A percentile compares a stretch with the other conserved stretches of the same genome.
These are phyloP conservation scores for Desmodus rotundus DNA, from an alignment of 2,113 vertebrate genomes.

Conservation along the genomic window DNA sequence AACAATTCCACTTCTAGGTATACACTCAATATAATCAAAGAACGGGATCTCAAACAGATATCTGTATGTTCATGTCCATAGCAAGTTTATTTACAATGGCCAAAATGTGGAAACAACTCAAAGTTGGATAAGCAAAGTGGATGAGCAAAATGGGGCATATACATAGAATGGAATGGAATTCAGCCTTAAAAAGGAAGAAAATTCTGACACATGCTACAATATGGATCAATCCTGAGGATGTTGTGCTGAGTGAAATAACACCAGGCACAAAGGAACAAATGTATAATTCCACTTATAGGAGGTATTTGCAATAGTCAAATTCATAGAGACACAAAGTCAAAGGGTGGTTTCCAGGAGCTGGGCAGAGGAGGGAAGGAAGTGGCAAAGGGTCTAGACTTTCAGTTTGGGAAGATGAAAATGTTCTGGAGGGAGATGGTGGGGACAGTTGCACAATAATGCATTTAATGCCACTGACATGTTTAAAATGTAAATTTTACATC, in stretches of 20 bases:
- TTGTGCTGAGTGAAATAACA: background rate
- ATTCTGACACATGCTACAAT: background rate
- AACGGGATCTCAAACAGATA: background rate
- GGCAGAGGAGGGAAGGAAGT: background rate
- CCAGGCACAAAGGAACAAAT: background rate
- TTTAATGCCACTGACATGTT: background rate
- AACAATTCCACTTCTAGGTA: background rate
- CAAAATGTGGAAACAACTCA: background rate
- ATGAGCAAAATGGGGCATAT: background rate
- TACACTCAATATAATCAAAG: background rate
- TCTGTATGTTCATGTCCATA: background rate
- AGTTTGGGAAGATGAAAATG: background rate
- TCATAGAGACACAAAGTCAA: background rate
- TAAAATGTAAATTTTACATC: background rate
- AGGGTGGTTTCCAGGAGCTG: background rate
- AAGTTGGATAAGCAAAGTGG: background rate
- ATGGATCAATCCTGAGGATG: background rate
- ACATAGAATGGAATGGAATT: background rate
- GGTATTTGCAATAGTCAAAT: background rate
- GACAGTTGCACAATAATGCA: background rate
- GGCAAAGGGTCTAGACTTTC: background rate
- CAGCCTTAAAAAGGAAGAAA: background rate
- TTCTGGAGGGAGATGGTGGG: background rate
- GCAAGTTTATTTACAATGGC: background rate
- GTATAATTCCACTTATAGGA: background rate